Base-by-base conservation (phyloP, 1,140 invertebrate species). In the Drosophila lini region DNA sequence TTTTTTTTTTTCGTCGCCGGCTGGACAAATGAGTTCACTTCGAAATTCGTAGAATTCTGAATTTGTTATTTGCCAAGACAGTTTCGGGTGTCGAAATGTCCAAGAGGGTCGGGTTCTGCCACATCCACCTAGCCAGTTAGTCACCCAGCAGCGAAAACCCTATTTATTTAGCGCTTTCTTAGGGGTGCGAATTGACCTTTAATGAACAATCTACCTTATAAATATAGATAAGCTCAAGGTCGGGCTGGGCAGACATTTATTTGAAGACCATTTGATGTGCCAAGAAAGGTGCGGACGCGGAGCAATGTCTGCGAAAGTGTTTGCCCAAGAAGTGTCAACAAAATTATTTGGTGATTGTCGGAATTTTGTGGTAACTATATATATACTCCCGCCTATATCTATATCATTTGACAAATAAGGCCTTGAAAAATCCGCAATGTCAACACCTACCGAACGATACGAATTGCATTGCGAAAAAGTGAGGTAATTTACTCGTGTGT, bases 21-120 rank as follows among this genome's bases (percentile, higher is more conserved):
- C 25, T 34, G 74, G 73, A 50, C 60, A 81, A 81, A 81, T 81
- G 74, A 68, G 79, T 78, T 75, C 64, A 71, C 42, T 67, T 47
- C 9, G 57, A 76, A 71, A 85, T 85, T 88, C 82, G 47, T 60
- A 63, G 83, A 86, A 86, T 86, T 88, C 60, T 62, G 36, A 64
- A 67, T 74, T 81, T 76, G 78, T 86, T 80, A 70, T 70, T 70
- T 47, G 67, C 25, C 40, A 70, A 44, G 28, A 48, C 13, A 22
- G 63, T 42, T 58, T 69, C 38, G 8, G 60, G 64, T 48, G 25
- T 48, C n/a, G 13, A 19, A 11, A 34, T 34, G 45, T 28, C 34
- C 10, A 16, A 67, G 34, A 15, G 47, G 47, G 55, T 64, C 34
- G 36, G 25, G 44, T 40, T 67, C 13, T 32, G n/a, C 1, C 15